phyloP scores from a whole-genome alignment of 2,888 invertebrate species.

The Luffia ferchaultella region DNA sequence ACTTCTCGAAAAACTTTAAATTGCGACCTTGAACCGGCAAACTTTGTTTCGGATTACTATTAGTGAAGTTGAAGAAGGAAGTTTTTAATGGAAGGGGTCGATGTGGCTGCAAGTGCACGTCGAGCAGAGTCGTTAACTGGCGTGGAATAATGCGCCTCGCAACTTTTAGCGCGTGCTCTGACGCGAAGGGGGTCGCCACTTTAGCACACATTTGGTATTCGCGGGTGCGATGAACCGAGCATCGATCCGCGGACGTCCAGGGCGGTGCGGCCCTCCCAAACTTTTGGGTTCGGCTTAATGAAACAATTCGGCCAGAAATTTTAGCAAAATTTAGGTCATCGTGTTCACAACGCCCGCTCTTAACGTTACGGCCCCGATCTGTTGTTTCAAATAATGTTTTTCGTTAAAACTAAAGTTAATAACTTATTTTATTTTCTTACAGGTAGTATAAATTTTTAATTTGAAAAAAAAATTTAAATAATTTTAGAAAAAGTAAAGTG shows the following conservation, averaged over 20 bases:
- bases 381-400: too few species aligned
- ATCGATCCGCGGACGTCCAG: slow-evolving; percentile 29
- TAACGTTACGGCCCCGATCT: too few species aligned
- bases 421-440: too few species aligned
- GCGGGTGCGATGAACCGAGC: slow-evolving; percentile 43
- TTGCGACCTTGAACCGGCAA: slow-evolving; percentile 66
- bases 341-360: slow-evolving; percentile 23
- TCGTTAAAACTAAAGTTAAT: too few species aligned
- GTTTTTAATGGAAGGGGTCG: slow-evolving; percentile 53
- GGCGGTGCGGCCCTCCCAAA: slow-evolving; percentile 24
- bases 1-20: slow-evolving; percentile 67
- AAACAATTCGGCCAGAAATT: slow-evolving; percentile 44
- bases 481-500: too few species aligned
- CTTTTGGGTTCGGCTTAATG: slow-evolving; percentile 55
- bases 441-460: too few species aligned
- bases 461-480: too few species aligned
- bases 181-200: slow-evolving; percentile 18
- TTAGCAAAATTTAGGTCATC: slow-evolving; percentile 46
- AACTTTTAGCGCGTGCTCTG: slow-evolving; percentile 26
- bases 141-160: slow-evolving; percentile 32
- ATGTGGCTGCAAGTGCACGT: slow-evolving; percentile 28
- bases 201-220: slow-evolving; percentile 31
- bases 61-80: slow-evolving; percentile 49
- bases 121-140: slow-evolving; percentile 27
- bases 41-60: slow-evolving; percentile 65